These are phyloP conservation scores for Alfaro cultratus DNA, from an alignment of 2,797 vertebrate species.

Conservation along the genomic window DNA sequence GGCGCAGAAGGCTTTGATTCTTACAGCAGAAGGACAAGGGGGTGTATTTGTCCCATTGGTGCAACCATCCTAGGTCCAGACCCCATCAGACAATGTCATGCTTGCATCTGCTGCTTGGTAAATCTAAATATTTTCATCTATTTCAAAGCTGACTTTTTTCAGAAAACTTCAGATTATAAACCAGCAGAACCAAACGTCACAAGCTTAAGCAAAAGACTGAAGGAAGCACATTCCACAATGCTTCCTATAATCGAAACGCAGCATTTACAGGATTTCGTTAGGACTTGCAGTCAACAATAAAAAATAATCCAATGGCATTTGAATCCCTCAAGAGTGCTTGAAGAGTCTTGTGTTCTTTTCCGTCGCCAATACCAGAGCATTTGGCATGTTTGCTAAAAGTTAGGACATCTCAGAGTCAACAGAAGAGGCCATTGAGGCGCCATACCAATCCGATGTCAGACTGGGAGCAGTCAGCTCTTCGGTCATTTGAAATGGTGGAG, in stretches of 20 bases:
- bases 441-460: conserved; percentile 7
- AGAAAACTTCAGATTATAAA: conserved; percentile 34
- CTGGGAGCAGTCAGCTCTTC: conserved; percentile 2
- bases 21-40: conserved; percentile 16
- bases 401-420: conserved; percentile 3
- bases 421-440: conserved; percentile 7
- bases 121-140: not conserved
- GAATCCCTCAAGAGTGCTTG: not conserved
- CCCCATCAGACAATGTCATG: not conserved
- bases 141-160: conserved; percentile 16
- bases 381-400: conserved; percentile 9
- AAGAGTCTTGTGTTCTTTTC: not conserved
- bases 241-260: not conserved
- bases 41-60: not conserved
- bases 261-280: not conserved
- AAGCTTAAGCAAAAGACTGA: conserved; percentile 6
- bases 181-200: conserved; percentile 1
- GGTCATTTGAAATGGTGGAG: not conserved
- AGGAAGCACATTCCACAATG: conserved; percentile 8
- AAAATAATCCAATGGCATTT: not conserved
- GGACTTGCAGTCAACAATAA: not conserved
- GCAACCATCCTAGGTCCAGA: conserved; percentile 11
- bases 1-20: conserved; percentile 33
- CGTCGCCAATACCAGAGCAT: conserved; percentile 1
- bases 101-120: not conserved